A percentile compares a stretch with the other conserved stretches of the same genome.
These are phyloP conservation scores for Centruroides vittatus DNA, from an alignment of 1,140 invertebrate species.

Conservation along the genomic window DNA sequence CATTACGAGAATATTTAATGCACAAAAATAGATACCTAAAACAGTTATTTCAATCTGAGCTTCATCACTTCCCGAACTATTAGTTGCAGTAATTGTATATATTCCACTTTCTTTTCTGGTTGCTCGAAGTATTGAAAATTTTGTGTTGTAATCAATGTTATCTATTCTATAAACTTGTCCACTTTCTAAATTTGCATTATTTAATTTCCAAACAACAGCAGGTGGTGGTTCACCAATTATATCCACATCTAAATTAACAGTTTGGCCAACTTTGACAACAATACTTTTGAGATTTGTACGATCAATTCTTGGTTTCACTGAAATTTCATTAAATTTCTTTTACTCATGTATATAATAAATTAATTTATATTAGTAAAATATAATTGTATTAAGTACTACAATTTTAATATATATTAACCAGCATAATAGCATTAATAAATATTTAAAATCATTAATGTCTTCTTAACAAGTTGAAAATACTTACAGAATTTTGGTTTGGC, in stretches of 20 bases:
- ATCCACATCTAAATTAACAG: constrained; percentile 77
- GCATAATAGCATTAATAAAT: no score
- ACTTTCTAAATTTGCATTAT: constrained; percentile 40
- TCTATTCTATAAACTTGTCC: constrained; percentile 39
- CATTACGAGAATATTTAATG: constrained; percentile 6
- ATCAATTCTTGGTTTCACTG: constrained; percentile 85
- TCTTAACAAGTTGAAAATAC: constrained; percentile 26
- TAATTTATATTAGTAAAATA: no score
- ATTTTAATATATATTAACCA: no score
- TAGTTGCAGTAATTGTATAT: constrained; percentile 80
- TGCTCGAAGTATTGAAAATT: constrained; percentile 66
- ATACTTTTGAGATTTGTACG: constrained; percentile 71
- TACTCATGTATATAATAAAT: no score
- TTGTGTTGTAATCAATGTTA: constrained; percentile 84
- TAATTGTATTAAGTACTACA: no score
- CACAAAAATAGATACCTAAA: constrained; percentile 36
- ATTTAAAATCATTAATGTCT: no score
- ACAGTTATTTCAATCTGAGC: constrained; percentile 88
- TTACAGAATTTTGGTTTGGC: constrained; percentile 82
- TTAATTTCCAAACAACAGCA: constrained; percentile 73
- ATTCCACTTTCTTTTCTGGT: constrained; percentile 66
- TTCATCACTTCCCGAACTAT: constrained; percentile 79
- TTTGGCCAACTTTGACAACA: constrained; percentile 78
- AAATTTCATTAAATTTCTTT: constrained; percentile 21
- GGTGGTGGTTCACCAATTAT: constrained; percentile 89